Evolutionary conservation across 2,888 invertebrate species (phyloP).

Genomic region (Fragum fragum): DNA sequence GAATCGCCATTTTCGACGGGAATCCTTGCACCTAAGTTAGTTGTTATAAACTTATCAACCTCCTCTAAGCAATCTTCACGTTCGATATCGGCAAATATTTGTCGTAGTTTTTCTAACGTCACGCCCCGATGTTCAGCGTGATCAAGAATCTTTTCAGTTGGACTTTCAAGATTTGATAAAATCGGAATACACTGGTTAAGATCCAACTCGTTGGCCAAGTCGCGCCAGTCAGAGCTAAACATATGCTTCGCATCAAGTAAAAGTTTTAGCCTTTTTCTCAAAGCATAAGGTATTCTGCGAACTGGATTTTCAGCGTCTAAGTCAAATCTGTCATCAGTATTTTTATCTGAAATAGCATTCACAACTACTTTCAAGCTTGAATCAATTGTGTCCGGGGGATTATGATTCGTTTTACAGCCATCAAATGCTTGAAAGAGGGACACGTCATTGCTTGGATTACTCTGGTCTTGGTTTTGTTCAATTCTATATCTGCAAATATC

Average conservation of each 20-base stretch:
- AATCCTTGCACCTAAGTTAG: background rate
- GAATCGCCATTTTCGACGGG: slow-evolving; percentile 5
- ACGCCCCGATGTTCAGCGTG: slow-evolving; percentile 52
- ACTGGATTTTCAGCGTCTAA: background rate
- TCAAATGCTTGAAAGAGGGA: too few species aligned
- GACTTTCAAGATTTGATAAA: slow-evolving; percentile 51
- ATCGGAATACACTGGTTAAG: slow-evolving; percentile 62
- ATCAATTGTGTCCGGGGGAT: too few species aligned
- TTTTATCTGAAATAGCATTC: background rate
- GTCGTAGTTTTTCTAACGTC: slow-evolving; percentile 43
- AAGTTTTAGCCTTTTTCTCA: slow-evolving; percentile 57
- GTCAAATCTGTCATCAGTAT: slow-evolving; percentile 2
- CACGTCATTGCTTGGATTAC: too few species aligned
- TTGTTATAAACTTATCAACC: slow-evolving; percentile 25
- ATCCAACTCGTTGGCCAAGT: slow-evolving; percentile 62
- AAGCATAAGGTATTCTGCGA: slow-evolving; percentile 42
- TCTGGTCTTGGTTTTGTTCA: background rate
- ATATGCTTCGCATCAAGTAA: slow-evolving; percentile 58
- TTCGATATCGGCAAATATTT: slow-evolving; percentile 36
- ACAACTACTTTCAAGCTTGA: background rate
- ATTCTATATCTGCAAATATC: background rate
- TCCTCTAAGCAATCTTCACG: slow-evolving; percentile 40
- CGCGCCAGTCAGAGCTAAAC: slow-evolving; percentile 69
- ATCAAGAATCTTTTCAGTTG: slow-evolving; percentile 65
- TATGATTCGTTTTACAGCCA: background rate